Base-by-base conservation (phyloP, 2,888 invertebrate genomes). In the Phyto melanocephala region DNA sequence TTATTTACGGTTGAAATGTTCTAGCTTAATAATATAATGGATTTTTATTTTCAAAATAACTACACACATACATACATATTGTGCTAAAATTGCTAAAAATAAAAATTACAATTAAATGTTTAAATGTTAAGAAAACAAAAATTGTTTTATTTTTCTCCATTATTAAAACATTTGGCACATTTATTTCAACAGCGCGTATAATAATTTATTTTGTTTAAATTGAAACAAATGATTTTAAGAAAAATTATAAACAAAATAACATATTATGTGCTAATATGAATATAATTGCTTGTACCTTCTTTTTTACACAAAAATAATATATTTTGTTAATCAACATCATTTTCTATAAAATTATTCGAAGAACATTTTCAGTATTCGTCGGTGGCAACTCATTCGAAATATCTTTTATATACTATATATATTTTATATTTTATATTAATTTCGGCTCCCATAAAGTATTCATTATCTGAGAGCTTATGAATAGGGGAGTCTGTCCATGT, bases 141-240 rank as follows among this genome's bases (percentile, higher is more conserved):
- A 22, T 22, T 15, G n/a, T 54, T 47, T 42, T 50, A 35, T 50
- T 17, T 28, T 20, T 13, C 40, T 52, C 2, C 40, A 40, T 8
- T 22, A 22, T 47, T 5, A 60, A 71, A 50, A 20, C 52, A 52
- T 72, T 72, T 33, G 33, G 11, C 20, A 42, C 54, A 65, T 56
- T 22, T 65, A 54, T 35, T 56, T 35, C 22, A 63, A 35, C 47
- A 71, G 17, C 8, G 58, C 71, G 54, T 33, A 65, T 15, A 45
- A 10, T 15, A 22, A 28, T 28, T 52, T 37, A 24, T 7, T 67
- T 72, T 65, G 24, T 70, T 54, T 2, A 35, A 70, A 62, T 13
- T 7, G 60, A 74, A 60, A 60, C 7, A 58, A 80, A 62, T 67
- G 47, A 63, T 74, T 68, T 71, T 37, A 42, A 56, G 60, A n/a